Percentiles rank a stretch among this genome's conserved stretches.
Conservation (phyloP, 1,140 invertebrate genomes). For the Polyergus mexicanus region DNA sequence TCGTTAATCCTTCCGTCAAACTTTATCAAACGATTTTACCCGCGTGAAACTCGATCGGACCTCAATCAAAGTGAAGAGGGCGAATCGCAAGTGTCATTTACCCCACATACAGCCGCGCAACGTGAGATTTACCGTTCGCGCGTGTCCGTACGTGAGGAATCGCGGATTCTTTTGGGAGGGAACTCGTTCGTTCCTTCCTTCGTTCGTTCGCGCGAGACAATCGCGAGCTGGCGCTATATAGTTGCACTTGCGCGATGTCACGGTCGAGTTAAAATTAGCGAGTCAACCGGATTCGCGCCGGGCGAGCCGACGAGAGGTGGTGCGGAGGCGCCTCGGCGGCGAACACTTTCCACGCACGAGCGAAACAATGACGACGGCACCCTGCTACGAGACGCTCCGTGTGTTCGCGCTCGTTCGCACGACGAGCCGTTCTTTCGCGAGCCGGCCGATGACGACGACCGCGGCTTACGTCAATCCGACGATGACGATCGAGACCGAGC, state of each 20-base stretch:
- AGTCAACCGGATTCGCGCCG: conserved; percentile 74
- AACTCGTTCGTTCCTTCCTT: neutral
- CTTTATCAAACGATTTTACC: neutral
- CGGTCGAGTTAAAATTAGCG: conserved; percentile 83
- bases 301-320: conserved; percentile 28
- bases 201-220: conserved; percentile 68
- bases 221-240: conserved; percentile 61
- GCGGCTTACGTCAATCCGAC: conserved; percentile 4
- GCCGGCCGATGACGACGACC: conserved; percentile 20
- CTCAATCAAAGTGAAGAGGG: neutral
- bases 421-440: neutral
- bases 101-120: too few relatives aligned
- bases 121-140: too few relatives aligned
- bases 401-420: neutral
- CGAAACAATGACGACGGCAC: conserved; percentile 55
- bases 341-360: conserved; percentile 40
- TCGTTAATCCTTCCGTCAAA: conserved; percentile 25
- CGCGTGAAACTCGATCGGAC: neutral
- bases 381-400: conserved; percentile 5
- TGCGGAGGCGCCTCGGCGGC: conserved; percentile 14
- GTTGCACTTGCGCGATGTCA: conserved; percentile 78
- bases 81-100: too few relatives aligned
- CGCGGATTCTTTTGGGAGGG: conserved; percentile 8
- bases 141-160: neutral
- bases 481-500: conserved; percentile 14